Evolutionary conservation across 2,888 invertebrate genomes (phyloP), one percentile per base, ranked within the genome.

Genomic region (Pharmacophagus antenor): DNA sequence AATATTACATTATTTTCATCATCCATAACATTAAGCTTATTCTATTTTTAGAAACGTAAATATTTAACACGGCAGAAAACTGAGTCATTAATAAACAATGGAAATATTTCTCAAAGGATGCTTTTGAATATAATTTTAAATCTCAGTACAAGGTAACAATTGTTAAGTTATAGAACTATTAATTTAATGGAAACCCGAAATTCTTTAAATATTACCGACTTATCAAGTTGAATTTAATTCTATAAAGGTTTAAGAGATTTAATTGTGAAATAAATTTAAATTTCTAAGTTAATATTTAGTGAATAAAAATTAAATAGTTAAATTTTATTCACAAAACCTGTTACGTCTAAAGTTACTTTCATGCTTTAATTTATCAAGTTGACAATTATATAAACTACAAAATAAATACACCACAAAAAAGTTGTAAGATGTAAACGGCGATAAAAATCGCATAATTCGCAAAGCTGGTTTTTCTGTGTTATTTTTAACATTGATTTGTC

Each of bases 401-500:
- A 50, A 59, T 49, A 49, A 59, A 47, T 25, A 47, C 47, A 18
- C 22, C 54, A 58, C 27, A 54, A 61, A 37, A 49, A 61, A 51
- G 23, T 41, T 41, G 51, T 37, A 41, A 52, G 25, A 52, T 22
- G 7, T 50, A 56, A 60, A 47, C 55, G 46, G 25, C 18, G 60
- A 61, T 61, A 56, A 56, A 56, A 52, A 61, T 52, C 60, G 23
- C 47, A 46, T 56, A 51, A 51, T 56, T 51, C 8, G 60, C 47
- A 52, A 20, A 27, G 21, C 61, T 25, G 52, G 56, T 48, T 17
- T 15, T 37, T 52, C 20, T 31, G 53, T 22, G 55, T 60, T 61
- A 56, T 56, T 61, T 56, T 56, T 61, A 61, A 61, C 21, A 56
- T 25, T 42, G 52, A 56, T 53, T 56, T 47, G 23, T 52, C 56